A percentile compares a stretch with the other conserved stretches of the same genome.
Evolutionary conservation across 30 jellyfish, hydroid and myxozoan genomes (phyloP).

Genomic region (Nemopilema nomurai): DNA sequence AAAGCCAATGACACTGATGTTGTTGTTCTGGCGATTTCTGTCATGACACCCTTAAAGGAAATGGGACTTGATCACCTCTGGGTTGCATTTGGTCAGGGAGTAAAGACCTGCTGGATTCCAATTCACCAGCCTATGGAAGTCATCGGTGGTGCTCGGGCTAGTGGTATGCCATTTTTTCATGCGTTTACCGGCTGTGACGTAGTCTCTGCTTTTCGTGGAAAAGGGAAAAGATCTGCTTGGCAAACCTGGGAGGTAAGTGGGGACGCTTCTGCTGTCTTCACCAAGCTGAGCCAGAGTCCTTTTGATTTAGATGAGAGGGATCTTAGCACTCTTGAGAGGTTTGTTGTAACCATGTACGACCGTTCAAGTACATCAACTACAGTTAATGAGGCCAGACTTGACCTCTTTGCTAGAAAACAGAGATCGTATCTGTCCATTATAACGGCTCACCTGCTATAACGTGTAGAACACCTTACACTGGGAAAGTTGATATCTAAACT

Average conservation of each 20-base stretch:
- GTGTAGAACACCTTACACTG: too few species aligned
- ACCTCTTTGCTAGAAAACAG: constrained; percentile 4
- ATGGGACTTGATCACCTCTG: constrained; percentile 9
- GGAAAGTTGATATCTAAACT: too few species aligned
- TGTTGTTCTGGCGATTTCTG: constrained; percentile 19
- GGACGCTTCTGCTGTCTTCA: constrained; percentile 20
- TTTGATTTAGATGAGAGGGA: background rate
- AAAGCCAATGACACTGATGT: constrained; percentile 42
- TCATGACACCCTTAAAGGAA: background rate
- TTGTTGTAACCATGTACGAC: constrained; percentile 18
- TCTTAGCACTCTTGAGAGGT: constrained; percentile 18
- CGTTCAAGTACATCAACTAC: constrained; percentile 7
- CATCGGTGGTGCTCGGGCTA: constrained; percentile 1
- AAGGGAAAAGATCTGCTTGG: constrained; percentile 41
- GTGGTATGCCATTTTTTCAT: constrained; percentile 31
- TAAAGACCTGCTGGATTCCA: constrained; percentile 5
- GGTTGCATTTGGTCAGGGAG: constrained; percentile 46
- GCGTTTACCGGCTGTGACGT: constrained; percentile 37
- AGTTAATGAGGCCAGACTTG: constrained; percentile 6
- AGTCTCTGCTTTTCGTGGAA: constrained; percentile 7
- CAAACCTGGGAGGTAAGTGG: constrained; percentile 3
- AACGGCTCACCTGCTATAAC: too few species aligned
- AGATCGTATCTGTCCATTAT: background rate
- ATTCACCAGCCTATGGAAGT: constrained; percentile 3
- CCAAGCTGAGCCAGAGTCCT: constrained; percentile 10